phyloP scores from a whole-genome alignment of 2,113 vertebrate genomes.

The Cephalophus harveyi region DNA sequence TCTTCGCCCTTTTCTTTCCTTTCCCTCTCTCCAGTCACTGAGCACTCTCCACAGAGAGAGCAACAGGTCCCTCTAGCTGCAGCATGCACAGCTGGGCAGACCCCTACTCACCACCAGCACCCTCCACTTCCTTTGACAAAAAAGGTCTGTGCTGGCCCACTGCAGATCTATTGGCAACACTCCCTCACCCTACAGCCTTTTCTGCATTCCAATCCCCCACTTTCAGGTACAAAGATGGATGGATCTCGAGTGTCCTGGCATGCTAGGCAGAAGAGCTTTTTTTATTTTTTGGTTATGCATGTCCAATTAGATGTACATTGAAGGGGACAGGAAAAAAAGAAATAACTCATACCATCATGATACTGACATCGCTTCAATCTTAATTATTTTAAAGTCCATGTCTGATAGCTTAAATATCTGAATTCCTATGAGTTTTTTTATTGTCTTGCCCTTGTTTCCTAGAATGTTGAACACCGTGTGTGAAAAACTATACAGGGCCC shows the following conservation, averaged over 20 bases:
- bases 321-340: neutral
- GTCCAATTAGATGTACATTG: neutral
- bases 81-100: neutral
- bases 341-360: neutral
- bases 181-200: neutral
- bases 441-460: neutral
- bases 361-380: neutral
- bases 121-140: neutral
- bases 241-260: neutral
- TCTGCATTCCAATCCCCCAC: neutral
- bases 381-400: neutral
- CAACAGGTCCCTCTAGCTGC: neutral
- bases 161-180: neutral
- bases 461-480: neutral
- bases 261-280: neutral
- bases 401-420: neutral
- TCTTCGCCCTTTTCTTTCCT: neutral
- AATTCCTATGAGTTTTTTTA: neutral
- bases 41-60: neutral
- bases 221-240: neutral
- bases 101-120: neutral
- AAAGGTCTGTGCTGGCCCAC: neutral
- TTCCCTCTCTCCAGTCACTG: too few species aligned
- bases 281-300: neutral
- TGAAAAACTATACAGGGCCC: neutral